Conservation (phyloP, 2,797 vertebrate species). For the Loris lydekkerianus region DNA sequence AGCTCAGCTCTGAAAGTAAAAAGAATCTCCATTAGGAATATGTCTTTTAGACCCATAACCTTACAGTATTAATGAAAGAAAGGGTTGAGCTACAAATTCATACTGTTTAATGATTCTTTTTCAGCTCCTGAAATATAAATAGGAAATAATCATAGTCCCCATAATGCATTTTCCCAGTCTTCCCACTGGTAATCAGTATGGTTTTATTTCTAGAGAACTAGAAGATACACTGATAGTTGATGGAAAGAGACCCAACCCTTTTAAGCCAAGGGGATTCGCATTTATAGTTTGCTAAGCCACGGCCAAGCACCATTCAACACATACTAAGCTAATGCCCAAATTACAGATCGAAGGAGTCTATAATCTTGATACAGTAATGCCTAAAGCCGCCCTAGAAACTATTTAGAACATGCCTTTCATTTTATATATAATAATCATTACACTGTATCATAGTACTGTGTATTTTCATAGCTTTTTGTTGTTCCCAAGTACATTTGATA, state of each 20-base stretch:
- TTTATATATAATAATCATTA: neutral
- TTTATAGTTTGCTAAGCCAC: neutral
- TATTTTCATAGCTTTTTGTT: neutral
- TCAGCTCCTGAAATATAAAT: neutral
- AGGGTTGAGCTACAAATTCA: neutral
- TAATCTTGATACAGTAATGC: neutral
- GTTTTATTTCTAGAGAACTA: neutral
- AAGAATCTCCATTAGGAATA: neutral
- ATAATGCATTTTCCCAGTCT: neutral
- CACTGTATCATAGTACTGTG: neutral
- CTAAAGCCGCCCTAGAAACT: neutral
- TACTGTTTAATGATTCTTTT: neutral
- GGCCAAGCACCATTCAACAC: neutral
- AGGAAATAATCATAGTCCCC: neutral
- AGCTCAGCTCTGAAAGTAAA: slow-evolving; percentile 93
- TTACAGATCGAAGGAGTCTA: neutral
- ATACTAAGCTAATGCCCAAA: neutral
- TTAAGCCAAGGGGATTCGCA: neutral
- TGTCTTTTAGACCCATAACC: neutral
- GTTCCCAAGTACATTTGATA: neutral
- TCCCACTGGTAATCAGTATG: neutral
- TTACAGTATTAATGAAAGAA: neutral
- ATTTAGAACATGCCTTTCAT: neutral
- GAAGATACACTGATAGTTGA: neutral
- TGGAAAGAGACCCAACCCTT: neutral